Evolutionary conservation across 2,113 vertebrate genomes (phyloP), one percentile per base, ranked within the genome.

Genomic region (Opisthocomus hoazin): DNA sequence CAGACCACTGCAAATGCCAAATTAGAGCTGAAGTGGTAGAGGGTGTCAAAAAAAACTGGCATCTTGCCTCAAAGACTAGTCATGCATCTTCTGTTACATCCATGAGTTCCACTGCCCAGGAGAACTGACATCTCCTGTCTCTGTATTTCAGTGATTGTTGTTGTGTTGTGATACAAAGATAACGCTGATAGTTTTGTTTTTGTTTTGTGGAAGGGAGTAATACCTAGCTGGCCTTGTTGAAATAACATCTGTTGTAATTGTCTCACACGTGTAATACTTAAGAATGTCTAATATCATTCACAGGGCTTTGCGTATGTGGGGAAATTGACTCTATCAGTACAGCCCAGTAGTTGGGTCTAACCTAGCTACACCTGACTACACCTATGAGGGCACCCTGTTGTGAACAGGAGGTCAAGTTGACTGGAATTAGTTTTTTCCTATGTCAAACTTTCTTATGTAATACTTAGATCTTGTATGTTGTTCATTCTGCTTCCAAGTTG

Each of bases 321-420:
- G 27, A 90, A 81, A 32, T 4, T 0, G 6, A 20, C 41, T 5
- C 1, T 20, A 24, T 39, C 14, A n/a, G 6, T 32, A 46, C 48
- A 82, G 43, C 56, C 4, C 4, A 57, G 27, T 26, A 14, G 65
- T 58, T 2, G 6, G 4, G 68, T 94, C 37, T 45, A 13, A 10
- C 19, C 13, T 7, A 43, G 30, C 77, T 65, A 9, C 21, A 30
- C 16, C 48, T 84, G n/a, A 41, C 37, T 74, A 1, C 22, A 30
- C 48, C 27, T 82, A 9, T 45, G 17, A 58, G 32, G 18, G 32
- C 24, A 73, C 17, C 20, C 34, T 60, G 0, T 20, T 78, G 19
- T 60, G 21, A 54, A 75, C 13, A 51, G 15, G 37, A 46, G 12
- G 23, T 81, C 4, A 5, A 87, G 10, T 78, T 89, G 17, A 26